Percentiles rank a stretch among this genome's conserved stretches.
phyloP scores from a whole-genome alignment of 2,797 vertebrate species.

The Hybognathus amarus region DNA sequence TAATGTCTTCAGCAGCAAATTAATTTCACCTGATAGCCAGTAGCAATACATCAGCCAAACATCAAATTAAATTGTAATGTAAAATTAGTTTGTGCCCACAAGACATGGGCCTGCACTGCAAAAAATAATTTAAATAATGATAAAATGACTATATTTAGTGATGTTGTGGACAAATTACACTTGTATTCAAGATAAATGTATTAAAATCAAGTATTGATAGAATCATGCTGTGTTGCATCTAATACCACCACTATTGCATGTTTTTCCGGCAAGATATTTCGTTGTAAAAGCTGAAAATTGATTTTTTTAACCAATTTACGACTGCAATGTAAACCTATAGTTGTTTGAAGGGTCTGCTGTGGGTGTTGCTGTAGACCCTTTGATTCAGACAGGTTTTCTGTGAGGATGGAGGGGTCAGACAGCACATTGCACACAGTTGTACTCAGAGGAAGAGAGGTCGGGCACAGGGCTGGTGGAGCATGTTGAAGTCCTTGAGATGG shows the following conservation, averaged over 20 bases:
- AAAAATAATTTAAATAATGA: not conserved
- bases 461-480: constrained; percentile 38
- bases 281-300: not conserved
- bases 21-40: constrained; percentile 25
- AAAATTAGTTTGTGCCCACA: not conserved
- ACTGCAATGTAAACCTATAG: not conserved
- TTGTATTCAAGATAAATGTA: not conserved
- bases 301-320: too few species aligned
- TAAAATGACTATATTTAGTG: not conserved
- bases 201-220: not conserved
- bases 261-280: not conserved
- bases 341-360: too few species aligned
- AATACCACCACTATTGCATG: not conserved
- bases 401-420: constrained; percentile 62
- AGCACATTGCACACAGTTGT: constrained; percentile 72
- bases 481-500: constrained; percentile 49
- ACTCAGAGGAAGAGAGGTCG: constrained; percentile 67
- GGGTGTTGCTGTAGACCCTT: not conserved
- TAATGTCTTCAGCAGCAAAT: constrained; percentile 17
- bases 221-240: not conserved
- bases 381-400: not conserved
- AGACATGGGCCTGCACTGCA: not conserved
- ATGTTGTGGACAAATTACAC: not conserved
- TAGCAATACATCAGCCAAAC: constrained; percentile 30
- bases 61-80: constrained; percentile 18